Base-by-base conservation (phyloP, 1,140 invertebrate species). In the Argopecten irradians region DNA sequence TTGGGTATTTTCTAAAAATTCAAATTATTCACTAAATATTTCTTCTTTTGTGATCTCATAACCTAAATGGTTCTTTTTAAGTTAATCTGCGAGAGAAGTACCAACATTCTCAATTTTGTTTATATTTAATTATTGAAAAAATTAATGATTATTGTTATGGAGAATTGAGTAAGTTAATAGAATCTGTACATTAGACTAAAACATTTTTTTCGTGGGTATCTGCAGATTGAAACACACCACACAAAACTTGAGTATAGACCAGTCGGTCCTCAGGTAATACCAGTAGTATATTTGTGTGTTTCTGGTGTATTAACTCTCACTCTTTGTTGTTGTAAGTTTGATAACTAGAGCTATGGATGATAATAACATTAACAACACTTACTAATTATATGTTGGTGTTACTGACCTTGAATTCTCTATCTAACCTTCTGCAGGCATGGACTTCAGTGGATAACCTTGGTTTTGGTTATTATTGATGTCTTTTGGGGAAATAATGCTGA, bases 221-320 rank as follows among this genome's bases (percentile, higher is more conserved):
- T 28, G 16, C 55, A 71, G 55, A n/a, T 71, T 71, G n/a, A 71
- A 71, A 71, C 55, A 71, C 11, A 16, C 55, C 5, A 28, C 55
- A 71, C 55, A 71, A 71, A 71, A 71, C 22, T 5, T 71, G 55
- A 71, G 16, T 71, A 28, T 71, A 3, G 55, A 71, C 28, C 55
- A 71, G 55, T 71, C 55, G 8, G 55, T 71, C 1, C 55, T 71
- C 22, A 71, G 55, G 55, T 71, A 71, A 71, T 71, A 71, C 8
- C n/a, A 71, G 22, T 71, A 71, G 55, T n/a, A 71, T 71, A n/a
- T 71, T 71, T 71, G 55, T 71, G 55, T 71, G 36, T 71, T 46
- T 71, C 28, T 28, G 55, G 55, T 71, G 55, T 7, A 28, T n/a
- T 71, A 71, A 71, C 55, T 7, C 28, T 71, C 22, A 71, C 55